phyloP scores from a whole-genome alignment of 2,888 invertebrate species.

The Candidula unifasciata region DNA sequence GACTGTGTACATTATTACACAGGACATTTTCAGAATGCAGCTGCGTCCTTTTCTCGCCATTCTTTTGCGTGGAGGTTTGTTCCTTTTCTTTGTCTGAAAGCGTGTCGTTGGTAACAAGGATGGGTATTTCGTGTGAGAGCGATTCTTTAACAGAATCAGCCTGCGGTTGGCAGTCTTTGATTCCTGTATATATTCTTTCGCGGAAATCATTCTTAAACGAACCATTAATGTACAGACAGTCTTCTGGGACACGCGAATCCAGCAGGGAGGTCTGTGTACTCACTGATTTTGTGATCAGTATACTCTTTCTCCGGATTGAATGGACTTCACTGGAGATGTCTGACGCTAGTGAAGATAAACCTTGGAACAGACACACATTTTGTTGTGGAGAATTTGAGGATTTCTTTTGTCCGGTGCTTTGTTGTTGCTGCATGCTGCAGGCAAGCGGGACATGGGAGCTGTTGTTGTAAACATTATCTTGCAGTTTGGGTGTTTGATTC shows the following conservation, averaged over 20 bases:
- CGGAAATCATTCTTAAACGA: conserved; percentile 38
- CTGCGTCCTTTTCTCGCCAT: too few relatives aligned
- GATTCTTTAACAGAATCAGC: neutral
- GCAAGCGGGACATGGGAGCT: conserved; percentile 7
- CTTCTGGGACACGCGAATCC: neutral
- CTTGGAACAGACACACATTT: neutral
- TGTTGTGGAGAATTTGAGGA: conserved; percentile 8
- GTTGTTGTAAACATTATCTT: neutral
- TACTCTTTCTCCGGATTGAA: neutral
- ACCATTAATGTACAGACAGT: conserved; percentile 43
- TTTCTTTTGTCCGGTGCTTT: neutral
- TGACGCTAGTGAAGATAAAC: neutral
- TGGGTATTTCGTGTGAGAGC: neutral
- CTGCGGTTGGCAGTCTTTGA: neutral
- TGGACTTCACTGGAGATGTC: too few relatives aligned
- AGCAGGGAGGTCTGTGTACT: conserved; percentile 6
- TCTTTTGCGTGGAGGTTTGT: too few relatives aligned
- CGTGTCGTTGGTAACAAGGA: too few relatives aligned
- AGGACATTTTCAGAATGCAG: too few relatives aligned
- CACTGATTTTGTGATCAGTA: neutral
- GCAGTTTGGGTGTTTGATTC: neutral
- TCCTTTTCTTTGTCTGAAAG: too few relatives aligned
- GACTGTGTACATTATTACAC: neutral
- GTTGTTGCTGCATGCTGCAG: neutral
- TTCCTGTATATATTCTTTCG: neutral